A percentile compares a stretch with the other conserved stretches of the same genome.
phyloP scores from a whole-genome alignment of 1,140 invertebrate species.

The Hycleus cichorii region DNA sequence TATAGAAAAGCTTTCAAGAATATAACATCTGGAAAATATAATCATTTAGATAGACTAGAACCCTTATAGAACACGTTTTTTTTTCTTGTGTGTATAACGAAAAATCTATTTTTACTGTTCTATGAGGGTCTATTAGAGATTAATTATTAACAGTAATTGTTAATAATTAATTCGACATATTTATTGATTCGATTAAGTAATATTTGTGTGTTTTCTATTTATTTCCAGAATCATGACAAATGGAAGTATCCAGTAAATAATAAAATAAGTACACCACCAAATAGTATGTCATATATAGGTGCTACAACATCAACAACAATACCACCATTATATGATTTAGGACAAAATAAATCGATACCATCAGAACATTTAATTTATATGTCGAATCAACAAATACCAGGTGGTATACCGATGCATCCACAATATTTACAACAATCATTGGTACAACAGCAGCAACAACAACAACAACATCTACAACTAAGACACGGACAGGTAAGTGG shows the following conservation, averaged over 20 bases:
- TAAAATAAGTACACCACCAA: slow-evolving; percentile 48
- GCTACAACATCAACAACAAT: slow-evolving; percentile 41
- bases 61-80: too few relatives aligned
- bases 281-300: slow-evolving; percentile 53
- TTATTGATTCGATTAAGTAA: background rate
- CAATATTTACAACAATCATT: slow-evolving; percentile 56
- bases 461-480: slow-evolving; percentile 34
- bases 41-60: too few relatives aligned
- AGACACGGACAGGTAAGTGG: slow-evolving; percentile 32
- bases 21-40: too few relatives aligned
- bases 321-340: slow-evolving; percentile 48
- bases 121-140: too few relatives aligned
- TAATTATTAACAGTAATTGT: too few relatives aligned
- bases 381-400: slow-evolving; percentile 51
- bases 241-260: slow-evolving; percentile 51
- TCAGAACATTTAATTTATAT: slow-evolving; percentile 57
- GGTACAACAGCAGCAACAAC: slow-evolving; percentile 44
- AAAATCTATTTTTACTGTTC: too few relatives aligned
- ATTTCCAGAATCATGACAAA: slow-evolving; percentile 62
- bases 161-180: background rate
- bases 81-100: too few relatives aligned
- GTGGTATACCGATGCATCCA: slow-evolving; percentile 51
- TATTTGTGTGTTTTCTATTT: background rate
- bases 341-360: slow-evolving; percentile 47
- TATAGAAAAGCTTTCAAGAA: too few relatives aligned